Percentiles rank a stretch among this genome's conserved stretches.
phyloP scores from a whole-genome alignment of 2,888 invertebrate species.

The Mystacides longicornis region DNA sequence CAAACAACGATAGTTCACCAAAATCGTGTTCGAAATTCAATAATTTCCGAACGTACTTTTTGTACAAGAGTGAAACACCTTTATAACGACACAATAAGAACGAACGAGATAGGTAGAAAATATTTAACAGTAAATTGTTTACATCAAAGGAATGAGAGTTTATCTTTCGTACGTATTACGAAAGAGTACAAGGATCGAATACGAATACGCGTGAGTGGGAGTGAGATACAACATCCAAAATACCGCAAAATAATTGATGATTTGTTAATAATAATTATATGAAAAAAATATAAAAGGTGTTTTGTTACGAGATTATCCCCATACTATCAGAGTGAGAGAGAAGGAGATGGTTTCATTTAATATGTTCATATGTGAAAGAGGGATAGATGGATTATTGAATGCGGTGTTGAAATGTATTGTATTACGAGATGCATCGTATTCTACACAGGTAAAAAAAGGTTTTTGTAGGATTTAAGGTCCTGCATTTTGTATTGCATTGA shows the following conservation, averaged over 20 bases:
- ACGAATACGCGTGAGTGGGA: not conserved
- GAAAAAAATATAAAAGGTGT: constrained; percentile 2
- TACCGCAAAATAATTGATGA: not conserved
- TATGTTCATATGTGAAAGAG: not conserved
- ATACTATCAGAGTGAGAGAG: not conserved
- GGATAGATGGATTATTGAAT: not conserved
- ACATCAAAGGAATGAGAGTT: not conserved
- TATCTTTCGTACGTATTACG: not conserved
- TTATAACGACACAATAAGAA: not conserved
- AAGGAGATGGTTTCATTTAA: not conserved
- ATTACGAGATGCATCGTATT: not conserved
- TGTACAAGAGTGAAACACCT: not conserved
- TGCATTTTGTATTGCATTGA: too few species aligned
- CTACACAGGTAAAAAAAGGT: not conserved
- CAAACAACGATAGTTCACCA: not conserved
- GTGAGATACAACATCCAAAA: not conserved
- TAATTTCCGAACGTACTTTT: not conserved
- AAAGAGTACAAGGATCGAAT: not conserved
- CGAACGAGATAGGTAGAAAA: not conserved
- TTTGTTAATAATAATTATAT: not conserved
- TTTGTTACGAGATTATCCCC: not conserved
- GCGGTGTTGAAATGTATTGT: not conserved
- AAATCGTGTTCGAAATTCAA: constrained; percentile 1
- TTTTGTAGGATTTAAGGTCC: too few species aligned
- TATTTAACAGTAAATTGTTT: not conserved